phyloP scores from a whole-genome alignment of 2,113 vertebrate species.

The Strigops habroptila region DNA sequence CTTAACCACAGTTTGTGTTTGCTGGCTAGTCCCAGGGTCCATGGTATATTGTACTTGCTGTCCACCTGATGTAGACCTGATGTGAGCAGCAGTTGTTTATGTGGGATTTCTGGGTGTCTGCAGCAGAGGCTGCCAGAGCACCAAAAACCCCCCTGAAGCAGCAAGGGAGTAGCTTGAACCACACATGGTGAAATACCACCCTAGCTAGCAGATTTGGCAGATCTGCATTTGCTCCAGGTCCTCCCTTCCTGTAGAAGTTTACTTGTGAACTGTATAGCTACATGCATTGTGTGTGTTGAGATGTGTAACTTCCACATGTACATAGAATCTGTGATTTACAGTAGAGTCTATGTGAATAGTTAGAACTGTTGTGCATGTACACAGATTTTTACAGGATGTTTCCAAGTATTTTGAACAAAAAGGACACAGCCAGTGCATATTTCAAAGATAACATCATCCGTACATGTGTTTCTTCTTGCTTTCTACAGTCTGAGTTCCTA shows the following conservation, averaged over 20 bases:
- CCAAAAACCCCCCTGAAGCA: neutral
- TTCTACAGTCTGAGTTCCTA: neutral
- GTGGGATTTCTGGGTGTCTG: neutral
- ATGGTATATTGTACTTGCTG: neutral
- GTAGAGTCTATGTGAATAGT: neutral
- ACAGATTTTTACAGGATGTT: conserved; percentile 21
- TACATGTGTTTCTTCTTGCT: neutral
- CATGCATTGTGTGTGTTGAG: neutral
- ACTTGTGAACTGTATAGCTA: neutral
- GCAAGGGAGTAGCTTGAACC: neutral
- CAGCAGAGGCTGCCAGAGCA: neutral
- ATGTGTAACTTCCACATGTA: neutral
- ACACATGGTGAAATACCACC: neutral
- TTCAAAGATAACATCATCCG: neutral
- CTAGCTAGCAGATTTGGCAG: neutral
- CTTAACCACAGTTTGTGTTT: neutral
- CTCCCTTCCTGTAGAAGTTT: neutral
- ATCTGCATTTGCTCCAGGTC: neutral
- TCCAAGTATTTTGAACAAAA: conserved; percentile 26
- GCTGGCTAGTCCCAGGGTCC: neutral
- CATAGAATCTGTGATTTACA: neutral
- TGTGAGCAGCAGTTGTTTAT: neutral
- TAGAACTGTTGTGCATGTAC: neutral
- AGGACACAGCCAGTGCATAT: neutral
- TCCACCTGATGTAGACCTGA: neutral